These are phyloP conservation scores for Drosophila stalkeri DNA, from an alignment of 2,888 invertebrate genomes.

Conservation along the genomic window DNA sequence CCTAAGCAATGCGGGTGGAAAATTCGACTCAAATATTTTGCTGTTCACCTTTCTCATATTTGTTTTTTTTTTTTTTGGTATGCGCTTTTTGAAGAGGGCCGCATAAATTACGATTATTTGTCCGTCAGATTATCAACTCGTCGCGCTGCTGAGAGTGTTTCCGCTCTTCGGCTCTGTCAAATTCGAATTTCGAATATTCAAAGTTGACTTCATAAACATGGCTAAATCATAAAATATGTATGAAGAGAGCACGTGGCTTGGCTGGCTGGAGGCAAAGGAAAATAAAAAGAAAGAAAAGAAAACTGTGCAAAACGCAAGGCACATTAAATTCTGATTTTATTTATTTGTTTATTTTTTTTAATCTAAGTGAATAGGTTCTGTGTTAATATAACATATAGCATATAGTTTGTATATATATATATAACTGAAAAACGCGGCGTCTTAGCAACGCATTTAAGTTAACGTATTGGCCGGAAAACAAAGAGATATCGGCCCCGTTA, in stretches of 20 bases:
- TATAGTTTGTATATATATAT: neutral
- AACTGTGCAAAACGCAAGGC: neutral
- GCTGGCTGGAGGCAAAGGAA: slow-evolving; percentile 16
- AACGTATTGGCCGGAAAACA: slow-evolving; percentile 85
- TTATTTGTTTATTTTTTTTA: neutral
- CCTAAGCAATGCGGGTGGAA: slow-evolving; percentile 6
- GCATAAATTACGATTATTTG: slow-evolving; percentile 78
- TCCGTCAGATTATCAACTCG: slow-evolving; percentile 66
- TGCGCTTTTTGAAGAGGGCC: slow-evolving; percentile 8
- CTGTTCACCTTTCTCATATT: slow-evolving; percentile 6
- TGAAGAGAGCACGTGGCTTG: slow-evolving; percentile 59
- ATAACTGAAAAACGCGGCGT: slow-evolving; percentile 46
- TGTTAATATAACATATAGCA: neutral
- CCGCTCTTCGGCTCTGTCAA: slow-evolving; percentile 32
- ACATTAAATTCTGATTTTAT: slow-evolving; percentile 56
- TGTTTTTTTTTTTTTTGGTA: neutral
- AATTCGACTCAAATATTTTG: slow-evolving; percentile 22
- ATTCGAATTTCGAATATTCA: slow-evolving; percentile 19
- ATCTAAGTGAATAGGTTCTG: slow-evolving; percentile 4
- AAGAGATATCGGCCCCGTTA: slow-evolving; percentile 85
- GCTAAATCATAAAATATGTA: slow-evolving; percentile 61
- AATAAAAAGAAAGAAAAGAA: slow-evolving; percentile 1
- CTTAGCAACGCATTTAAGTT: slow-evolving; percentile 70
- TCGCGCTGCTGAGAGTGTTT: slow-evolving; percentile 41
- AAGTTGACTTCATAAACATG: slow-evolving; percentile 41